Evolutionary conservation across 2,888 invertebrate species (phyloP), one percentile per base, ranked within the genome.

Genomic region (Mystacides longicornis): DNA sequence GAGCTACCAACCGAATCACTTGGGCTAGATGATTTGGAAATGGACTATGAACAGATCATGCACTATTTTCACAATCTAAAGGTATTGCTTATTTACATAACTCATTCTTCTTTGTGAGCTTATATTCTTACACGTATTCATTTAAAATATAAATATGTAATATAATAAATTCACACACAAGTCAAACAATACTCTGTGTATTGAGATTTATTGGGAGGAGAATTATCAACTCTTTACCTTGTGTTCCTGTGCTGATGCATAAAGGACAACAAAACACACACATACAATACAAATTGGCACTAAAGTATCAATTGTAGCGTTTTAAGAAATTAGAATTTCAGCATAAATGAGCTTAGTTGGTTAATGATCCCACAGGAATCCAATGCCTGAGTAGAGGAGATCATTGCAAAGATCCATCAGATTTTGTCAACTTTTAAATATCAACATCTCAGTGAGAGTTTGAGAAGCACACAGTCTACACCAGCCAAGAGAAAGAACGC

Each of bases 41-140:
- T 96, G 93, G 93, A 95, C 76, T 96, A 96, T 76, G 93, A 95
- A 72, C 93, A 95, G 80, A 90, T 97, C 73, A 92, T 95, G 91
- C 90, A 94, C 72, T 95, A 96, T 77, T 96, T 97, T 81, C 93
- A 95, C 80, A 95, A 93, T 81, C 82, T 97, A 69, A 96, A 96
- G 83, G 93, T 93, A 81, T 37, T 37, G 37, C 16, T 37, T 3
- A 16, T 37, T 37, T 37, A 16, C 14, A 37, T 37, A 37, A 37
- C 37, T 14, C 3, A n/a, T 37, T 37, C 4, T 37, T n/a, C n/a
- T n/a, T n/a, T n/a, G n/a, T n/a, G n/a, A n/a, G n/a, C n/a, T n/a
- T n/a, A n/a, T n/a, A n/a, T n/a, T n/a, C n/a, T n/a, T n/a, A n/a
- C n/a, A n/a, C n/a, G n/a, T n/a, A n/a, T n/a, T n/a, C n/a, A n/a